These are phyloP conservation scores for Thumatha senex DNA, from an alignment of 2,888 invertebrate species.

Conservation along the genomic window DNA sequence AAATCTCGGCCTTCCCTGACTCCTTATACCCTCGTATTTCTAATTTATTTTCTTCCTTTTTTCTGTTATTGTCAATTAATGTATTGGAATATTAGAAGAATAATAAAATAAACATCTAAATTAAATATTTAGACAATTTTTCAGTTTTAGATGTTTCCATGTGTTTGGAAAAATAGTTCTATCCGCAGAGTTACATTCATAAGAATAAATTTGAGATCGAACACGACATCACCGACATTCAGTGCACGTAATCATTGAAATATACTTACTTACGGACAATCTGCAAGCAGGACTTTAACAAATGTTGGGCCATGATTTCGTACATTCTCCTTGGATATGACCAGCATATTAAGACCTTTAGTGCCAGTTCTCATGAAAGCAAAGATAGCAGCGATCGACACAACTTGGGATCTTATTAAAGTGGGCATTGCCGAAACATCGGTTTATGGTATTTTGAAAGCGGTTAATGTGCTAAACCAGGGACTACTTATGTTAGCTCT, in stretches of 20 bases:
- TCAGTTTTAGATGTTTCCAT: too few relatives aligned
- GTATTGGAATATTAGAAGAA: too few relatives aligned
- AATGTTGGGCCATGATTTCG: background rate
- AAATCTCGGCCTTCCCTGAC: too few relatives aligned
- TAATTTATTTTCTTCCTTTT: too few relatives aligned
- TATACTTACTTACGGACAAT: background rate
- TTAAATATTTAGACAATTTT: too few relatives aligned
- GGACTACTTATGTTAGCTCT: constrained; percentile 67
- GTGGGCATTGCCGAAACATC: constrained; percentile 54
- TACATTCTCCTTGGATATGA: background rate
- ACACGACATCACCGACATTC: too few relatives aligned
- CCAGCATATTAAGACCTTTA: background rate
- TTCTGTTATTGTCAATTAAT: too few relatives aligned
- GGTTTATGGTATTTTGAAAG: constrained; percentile 60
- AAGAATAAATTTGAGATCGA: too few relatives aligned
- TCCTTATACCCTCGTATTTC: too few relatives aligned
- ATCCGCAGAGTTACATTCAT: too few relatives aligned
- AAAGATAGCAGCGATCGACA: constrained; percentile 19
- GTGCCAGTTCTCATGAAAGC: constrained; percentile 21
- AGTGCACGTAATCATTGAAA: background rate
- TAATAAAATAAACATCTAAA: too few relatives aligned
- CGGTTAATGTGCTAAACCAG: constrained; percentile 71
- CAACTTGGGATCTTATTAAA: constrained; percentile 38
- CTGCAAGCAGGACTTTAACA: background rate
- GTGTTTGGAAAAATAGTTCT: too few relatives aligned